Evolutionary conservation across 2,797 vertebrate genomes (phyloP), one percentile per base, ranked within the genome.

Genomic region (Morus bassanus): DNA sequence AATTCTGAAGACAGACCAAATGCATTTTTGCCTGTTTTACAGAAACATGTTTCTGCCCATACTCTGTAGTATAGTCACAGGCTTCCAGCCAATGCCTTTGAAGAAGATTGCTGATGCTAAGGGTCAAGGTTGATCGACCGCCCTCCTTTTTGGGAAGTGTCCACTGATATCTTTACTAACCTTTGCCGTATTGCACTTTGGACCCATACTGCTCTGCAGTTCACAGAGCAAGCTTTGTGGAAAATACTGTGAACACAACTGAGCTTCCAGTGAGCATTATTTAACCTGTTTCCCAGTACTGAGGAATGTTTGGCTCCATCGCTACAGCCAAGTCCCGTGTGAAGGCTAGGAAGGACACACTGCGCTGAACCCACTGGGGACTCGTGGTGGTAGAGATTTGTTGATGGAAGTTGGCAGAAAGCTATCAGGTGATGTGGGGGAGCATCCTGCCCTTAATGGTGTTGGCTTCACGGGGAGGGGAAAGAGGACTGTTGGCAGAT

Each of bases 101-200:
- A 78, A 95, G 65, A 39, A 63, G 72, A 59, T 61, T 77, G 50
- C 43, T 81, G 75, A 65, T 79, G 54, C 33, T 27, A 94, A 91
- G 72, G 64, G 75, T 94, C 73, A 35, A 75, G 92, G 86, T 37
- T 91, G n/a, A 69, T 68, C 2, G 25, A 43, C 60, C 0, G 0
- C 37, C 4, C 63, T 85, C 19, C 80, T 91, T 35, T 92, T 91
- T 74, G 81, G 60, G 45, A 91, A 80, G 37, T 3, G 13, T 51
- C 64, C 80, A 63, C 23, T 60, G 78, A 33, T 88, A 80, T 64
- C 88, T 93, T 80, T 68, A 50, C 59, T 88, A 50, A 94, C 91
- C 95, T 95, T 95, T 96, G 92, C 81, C 53, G 57, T 64, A 57
- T 21, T 93, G 78, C 41, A 83, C 96, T 93, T 73, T 94, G 93